Percentiles rank a stretch among this genome's conserved stretches.
phyloP scores from a whole-genome alignment of 2,888 invertebrate genomes.

The Pterobdella sp. region DNA sequence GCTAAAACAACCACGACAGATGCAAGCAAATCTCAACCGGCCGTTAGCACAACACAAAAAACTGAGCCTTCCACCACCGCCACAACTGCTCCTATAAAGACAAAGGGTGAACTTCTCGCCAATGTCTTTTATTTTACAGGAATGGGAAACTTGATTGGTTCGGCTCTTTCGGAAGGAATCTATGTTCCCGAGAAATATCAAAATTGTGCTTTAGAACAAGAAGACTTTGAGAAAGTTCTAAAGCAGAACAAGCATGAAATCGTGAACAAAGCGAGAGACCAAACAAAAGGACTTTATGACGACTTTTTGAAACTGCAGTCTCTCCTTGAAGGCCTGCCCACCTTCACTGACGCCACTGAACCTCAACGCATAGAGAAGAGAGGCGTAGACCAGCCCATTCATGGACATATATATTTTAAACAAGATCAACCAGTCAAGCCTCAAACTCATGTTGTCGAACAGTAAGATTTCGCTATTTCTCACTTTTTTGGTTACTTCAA shows the following conservation, averaged over 20 bases:
- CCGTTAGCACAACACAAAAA: conserved; percentile 1
- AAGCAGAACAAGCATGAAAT: conserved; percentile 25
- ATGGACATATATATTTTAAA: conserved; percentile 30
- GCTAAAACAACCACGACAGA: conserved; percentile 11
- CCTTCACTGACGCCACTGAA: conserved; percentile 33
- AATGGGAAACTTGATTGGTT: conserved; percentile 37
- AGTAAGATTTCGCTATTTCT: neutral
- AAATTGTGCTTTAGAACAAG: conserved; percentile 33
- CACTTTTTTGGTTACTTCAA: no score
- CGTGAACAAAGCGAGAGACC: conserved; percentile 33
- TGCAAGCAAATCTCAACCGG: neutral
- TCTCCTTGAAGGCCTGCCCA: conserved; percentile 36
- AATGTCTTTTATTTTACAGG: conserved; percentile 40
- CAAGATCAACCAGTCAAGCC: conserved; percentile 21
- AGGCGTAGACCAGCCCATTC: conserved; percentile 30
- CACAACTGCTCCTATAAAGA: conserved; percentile 29
- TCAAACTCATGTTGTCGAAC: conserved; percentile 5
- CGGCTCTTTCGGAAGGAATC: conserved; percentile 36
- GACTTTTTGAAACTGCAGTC: conserved; percentile 35
- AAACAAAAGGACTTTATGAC: conserved; percentile 34
- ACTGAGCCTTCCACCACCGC: conserved; percentile 17
- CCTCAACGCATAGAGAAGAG: conserved; percentile 24
- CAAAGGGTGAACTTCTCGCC: conserved; percentile 36
- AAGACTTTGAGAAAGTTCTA: conserved; percentile 32
- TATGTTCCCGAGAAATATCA: conserved; percentile 37